These are phyloP conservation scores for Limosa lapponica DNA, from an alignment of 2,797 vertebrate species.

Conservation along the genomic window DNA sequence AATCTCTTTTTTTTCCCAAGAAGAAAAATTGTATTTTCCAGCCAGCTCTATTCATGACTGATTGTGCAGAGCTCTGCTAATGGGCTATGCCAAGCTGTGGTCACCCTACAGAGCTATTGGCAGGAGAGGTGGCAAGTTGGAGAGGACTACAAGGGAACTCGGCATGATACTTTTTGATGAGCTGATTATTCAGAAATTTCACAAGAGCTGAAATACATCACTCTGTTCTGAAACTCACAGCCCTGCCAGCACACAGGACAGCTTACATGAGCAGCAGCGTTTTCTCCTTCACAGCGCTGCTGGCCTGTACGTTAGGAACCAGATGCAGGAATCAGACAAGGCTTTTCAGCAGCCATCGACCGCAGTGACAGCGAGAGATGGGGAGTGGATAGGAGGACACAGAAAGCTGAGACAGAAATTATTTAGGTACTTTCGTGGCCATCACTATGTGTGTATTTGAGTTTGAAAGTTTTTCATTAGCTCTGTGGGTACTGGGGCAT, in stretches of 20 bases:
- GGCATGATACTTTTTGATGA: slow-evolving; percentile 68
- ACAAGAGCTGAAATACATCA: slow-evolving; percentile 54
- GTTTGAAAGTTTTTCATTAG: slow-evolving; percentile 7
- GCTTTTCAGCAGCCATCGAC: background rate
- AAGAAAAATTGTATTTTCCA: background rate
- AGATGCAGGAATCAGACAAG: background rate
- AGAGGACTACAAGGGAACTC: slow-evolving; percentile 62
- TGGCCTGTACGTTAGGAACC: background rate
- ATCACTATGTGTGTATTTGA: background rate
- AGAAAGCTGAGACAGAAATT: background rate
- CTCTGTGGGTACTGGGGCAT: background rate
- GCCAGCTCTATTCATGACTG: slow-evolving; percentile 13
- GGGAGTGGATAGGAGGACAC: background rate
- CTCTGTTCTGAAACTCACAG: slow-evolving; percentile 39
- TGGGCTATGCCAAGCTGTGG: slow-evolving; percentile 55
- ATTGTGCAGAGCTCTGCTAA: slow-evolving; percentile 58
- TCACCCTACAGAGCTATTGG: slow-evolving; percentile 55
- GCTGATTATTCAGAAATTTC: slow-evolving; percentile 68
- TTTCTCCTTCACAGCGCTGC: slow-evolving; percentile 5
- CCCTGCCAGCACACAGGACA: slow-evolving; percentile 49
- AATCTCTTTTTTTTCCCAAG: background rate
- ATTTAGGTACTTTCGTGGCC: background rate
- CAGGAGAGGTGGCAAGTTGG: slow-evolving; percentile 55
- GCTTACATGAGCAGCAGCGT: slow-evolving; percentile 23
- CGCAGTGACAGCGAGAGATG: background rate